Base-by-base conservation (phyloP, 2,888 invertebrate species). In the Macrophya annulata region DNA sequence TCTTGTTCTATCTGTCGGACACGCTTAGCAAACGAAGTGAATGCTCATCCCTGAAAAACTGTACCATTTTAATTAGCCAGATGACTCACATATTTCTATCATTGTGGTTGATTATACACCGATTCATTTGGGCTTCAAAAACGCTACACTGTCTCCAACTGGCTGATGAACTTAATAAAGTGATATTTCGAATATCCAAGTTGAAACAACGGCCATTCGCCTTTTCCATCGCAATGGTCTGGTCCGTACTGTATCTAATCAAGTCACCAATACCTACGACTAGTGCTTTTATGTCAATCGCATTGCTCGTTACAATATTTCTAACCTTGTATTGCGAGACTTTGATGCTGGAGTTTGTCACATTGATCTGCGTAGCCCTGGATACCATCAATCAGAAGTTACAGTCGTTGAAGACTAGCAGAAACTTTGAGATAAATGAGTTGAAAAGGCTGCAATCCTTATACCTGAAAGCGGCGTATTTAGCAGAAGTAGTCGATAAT, bases 401-500 rank as follows among this genome's bases (percentile, higher is more conserved):
- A 31, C 31, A 77, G 37, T 21, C 48, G 55, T 77, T 51, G 77
- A 55, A 77, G 37, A 55, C 37, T 17, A 77, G 51, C 31, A 21
- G 77, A 51, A 77, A 31, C 25, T 55, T 12, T 31, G n/a, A 55
- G 12, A 55, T 77, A 9, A 55, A 31, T 43, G 77, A 51, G n/a
- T 77, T 77, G 37, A 77, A 37, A 17, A 31, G n/a, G 15, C 55
- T 77, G 77, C 77, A 77, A 55, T 77, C 17, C n/a, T 55, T 77
- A 12, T 55, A 77, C 21, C 31, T 77, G 17, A 55, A 31, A 55
- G 12, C 77, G 8, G 77, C 77, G n/a, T n/a, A 37, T 37, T 17
- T 77, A 37, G 48, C 55, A 31, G 77, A 77, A 77, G 15, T 55
- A 15, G 77, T 77, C 8, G 21, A 77, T 37, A 17, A 77, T 77